These are phyloP conservation scores for Lepidurus couesii DNA, from an alignment of 1,140 invertebrate species.

Conservation along the genomic window DNA sequence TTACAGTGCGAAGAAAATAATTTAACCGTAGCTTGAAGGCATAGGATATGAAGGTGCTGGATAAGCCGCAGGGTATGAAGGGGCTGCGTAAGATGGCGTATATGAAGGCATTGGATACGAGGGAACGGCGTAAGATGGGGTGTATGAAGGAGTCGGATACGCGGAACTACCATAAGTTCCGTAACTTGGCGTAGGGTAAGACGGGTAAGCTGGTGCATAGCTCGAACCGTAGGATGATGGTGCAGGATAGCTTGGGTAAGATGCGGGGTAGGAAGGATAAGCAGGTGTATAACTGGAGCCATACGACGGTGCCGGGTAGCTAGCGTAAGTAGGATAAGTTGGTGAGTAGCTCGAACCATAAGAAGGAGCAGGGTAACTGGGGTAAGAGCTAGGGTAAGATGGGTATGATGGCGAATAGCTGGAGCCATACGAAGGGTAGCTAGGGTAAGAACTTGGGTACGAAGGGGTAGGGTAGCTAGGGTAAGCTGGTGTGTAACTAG, in stretches of 20 bases:
- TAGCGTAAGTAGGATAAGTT: not conserved
- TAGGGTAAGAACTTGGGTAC: not conserved
- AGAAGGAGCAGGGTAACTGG: not conserved
- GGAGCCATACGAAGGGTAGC: not conserved
- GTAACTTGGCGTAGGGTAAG: not conserved
- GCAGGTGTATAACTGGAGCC: no score
- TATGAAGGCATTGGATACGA: not conserved
- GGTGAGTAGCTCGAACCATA: not conserved
- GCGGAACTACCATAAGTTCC: not conserved
- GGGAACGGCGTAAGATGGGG: not conserved
- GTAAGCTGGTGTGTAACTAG: not conserved
- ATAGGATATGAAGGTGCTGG: not conserved
- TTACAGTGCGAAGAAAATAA: not conserved
- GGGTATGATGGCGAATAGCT: no score
- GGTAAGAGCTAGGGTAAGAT: not conserved
- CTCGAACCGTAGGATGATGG: not conserved
- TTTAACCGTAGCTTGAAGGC: not conserved
- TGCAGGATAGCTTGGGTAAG: not conserved
- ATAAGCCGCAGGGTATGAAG: not conserved
- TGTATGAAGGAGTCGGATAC: not conserved
- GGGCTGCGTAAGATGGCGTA: not conserved
- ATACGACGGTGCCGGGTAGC: not conserved
- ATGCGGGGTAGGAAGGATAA: not conserved
- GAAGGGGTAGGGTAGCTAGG: not conserved
- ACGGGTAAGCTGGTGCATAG: not conserved